Percentiles rank a stretch among this genome's conserved stretches.
These are phyloP conservation scores for Trachelipus rathkii DNA, from an alignment of 1,140 invertebrate species.

Conservation along the genomic window DNA sequence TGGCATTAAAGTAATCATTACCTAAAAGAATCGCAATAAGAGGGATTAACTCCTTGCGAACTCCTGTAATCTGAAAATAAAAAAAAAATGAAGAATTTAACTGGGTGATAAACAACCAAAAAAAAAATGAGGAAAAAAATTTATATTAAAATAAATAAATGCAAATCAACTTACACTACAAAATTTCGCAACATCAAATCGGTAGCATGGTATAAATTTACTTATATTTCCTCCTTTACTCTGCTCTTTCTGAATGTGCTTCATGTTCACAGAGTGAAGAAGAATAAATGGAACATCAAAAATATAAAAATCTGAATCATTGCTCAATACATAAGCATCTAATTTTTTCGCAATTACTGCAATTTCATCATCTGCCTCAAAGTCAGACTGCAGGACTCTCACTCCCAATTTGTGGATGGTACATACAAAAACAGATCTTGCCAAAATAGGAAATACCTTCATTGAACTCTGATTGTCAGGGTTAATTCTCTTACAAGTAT, in stretches of 20 bases:
- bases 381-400: conserved; percentile 36
- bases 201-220: background rate
- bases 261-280: conserved; percentile 20
- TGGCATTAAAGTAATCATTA: background rate
- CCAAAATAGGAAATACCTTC: conserved; percentile 38
- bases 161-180: background rate
- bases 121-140: no score
- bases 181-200: background rate
- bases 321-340: conserved; percentile 32
- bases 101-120: no score
- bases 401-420: conserved; percentile 28
- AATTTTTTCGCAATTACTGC: conserved; percentile 34
- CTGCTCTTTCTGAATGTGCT: background rate
- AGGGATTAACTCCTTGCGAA: background rate
- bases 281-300: conserved; percentile 27
- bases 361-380: conserved; percentile 42
- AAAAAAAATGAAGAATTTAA: no score
- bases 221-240: background rate
- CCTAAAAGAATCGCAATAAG: background rate
- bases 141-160: no score
- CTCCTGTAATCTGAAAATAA: background rate
- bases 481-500: conserved; percentile 18
- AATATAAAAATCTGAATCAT: conserved; percentile 41
- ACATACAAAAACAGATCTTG: conserved; percentile 34
- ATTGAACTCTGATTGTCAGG: conserved; percentile 22